A percentile compares a stretch with the other conserved stretches of the same genome.
Conservation (phyloP, 2,888 invertebrate genomes). For the Nezara viridula region DNA sequence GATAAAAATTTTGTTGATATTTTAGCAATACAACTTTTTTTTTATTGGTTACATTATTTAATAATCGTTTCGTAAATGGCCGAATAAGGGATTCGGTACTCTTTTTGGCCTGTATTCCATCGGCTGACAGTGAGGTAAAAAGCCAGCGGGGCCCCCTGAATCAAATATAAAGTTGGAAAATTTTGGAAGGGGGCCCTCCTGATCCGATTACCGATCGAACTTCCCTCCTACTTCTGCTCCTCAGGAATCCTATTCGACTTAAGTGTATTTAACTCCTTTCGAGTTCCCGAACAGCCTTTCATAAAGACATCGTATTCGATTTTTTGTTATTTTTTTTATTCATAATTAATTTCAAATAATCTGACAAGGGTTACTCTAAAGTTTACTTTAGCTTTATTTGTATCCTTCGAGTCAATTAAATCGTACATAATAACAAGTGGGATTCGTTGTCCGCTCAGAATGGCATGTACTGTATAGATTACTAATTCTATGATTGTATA, state of each 20-base stretch:
- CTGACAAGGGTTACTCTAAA: neutral
- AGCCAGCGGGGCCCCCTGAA: conserved; percentile 21
- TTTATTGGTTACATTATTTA: no score
- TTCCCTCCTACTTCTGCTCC: conserved; percentile 28
- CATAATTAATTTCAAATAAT: neutral
- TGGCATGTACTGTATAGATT: neutral
- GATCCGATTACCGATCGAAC: conserved; percentile 49
- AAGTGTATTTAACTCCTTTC: conserved; percentile 43
- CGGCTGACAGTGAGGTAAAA: conserved; percentile 5
- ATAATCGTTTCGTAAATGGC: neutral
- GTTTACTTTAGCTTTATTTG: neutral
- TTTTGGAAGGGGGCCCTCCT: neutral
- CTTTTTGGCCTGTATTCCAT: neutral
- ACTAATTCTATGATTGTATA: neutral
- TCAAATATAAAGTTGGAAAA: conserved; percentile 51
- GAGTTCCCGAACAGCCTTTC: conserved; percentile 13
- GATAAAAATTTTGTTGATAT: no score
- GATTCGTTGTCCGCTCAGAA: neutral
- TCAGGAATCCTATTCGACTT: conserved; percentile 33
- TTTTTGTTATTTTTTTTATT: neutral
- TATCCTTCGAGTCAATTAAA: neutral
- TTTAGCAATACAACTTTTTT: no score
- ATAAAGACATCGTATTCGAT: conserved; percentile 1
- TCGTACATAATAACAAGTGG: neutral
- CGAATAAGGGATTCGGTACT: neutral